phyloP scores from a whole-genome alignment of 2,888 invertebrate species.

The Harpagoxenus sublaevis region DNA sequence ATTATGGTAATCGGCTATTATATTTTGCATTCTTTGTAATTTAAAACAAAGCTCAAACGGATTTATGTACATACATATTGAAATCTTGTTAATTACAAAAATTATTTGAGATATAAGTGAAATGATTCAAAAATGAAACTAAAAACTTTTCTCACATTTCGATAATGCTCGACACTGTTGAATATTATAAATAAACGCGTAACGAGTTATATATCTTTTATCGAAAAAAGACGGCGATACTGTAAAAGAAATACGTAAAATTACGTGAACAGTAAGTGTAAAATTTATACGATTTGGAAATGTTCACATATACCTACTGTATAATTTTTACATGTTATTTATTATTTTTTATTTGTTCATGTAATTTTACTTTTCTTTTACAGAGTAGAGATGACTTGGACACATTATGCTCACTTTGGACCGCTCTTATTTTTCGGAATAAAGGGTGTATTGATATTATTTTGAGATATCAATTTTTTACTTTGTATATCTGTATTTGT shows the following conservation, averaged over 20 bases:
- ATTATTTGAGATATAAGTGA: not conserved
- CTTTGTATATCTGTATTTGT: not conserved
- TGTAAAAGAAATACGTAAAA: constrained; percentile 26
- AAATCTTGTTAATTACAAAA: not conserved
- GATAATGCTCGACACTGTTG: not conserved
- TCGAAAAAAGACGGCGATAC: not conserved
- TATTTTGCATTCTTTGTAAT: not conserved
- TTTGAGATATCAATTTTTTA: constrained; percentile 7
- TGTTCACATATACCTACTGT: not conserved
- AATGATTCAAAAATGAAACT: not conserved
- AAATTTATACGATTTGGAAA: constrained; percentile 1
- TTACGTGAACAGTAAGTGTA: constrained; percentile 19
- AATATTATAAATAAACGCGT: not conserved
- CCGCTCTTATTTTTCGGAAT: constrained; percentile 4
- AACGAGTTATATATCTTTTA: not conserved
- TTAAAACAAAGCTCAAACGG: not conserved
- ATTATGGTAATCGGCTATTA: not conserved
- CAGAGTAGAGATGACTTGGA: constrained; percentile 9
- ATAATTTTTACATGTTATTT: not conserved
- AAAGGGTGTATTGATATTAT: constrained; percentile 13
- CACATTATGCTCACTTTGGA: constrained; percentile 7
- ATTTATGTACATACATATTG: not conserved
- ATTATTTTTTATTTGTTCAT: not conserved
- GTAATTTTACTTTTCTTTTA: constrained; percentile 25
- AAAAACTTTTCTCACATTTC: not conserved